These are phyloP conservation scores for Laticauda colubrina DNA, from an alignment of 2,113 vertebrate species.

Conservation along the genomic window DNA sequence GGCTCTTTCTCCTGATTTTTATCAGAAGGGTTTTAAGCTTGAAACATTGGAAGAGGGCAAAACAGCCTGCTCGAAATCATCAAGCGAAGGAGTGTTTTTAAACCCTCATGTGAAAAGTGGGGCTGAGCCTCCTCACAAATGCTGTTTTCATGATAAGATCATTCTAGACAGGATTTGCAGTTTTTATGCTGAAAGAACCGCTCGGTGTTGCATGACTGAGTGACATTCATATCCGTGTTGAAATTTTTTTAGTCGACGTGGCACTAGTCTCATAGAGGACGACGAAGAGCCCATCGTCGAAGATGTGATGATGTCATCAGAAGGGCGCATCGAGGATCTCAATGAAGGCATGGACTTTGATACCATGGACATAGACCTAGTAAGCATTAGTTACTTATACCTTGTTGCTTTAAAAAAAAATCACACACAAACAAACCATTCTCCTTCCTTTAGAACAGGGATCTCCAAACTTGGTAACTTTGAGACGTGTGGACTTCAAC, in stretches of 20 bases:
- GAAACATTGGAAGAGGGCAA: neutral
- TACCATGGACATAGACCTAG: conserved; percentile 99
- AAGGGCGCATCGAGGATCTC: conserved; percentile 97
- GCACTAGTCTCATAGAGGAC: conserved; percentile 97
- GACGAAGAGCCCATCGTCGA: conserved; percentile 99
- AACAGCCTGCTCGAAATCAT: neutral
- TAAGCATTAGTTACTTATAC: conserved; percentile 63
- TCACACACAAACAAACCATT: neutral
- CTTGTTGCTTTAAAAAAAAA: no score
- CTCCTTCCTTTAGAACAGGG: neutral
- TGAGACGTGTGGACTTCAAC: no score
- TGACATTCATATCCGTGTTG: neutral
- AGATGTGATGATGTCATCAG: conserved; percentile 99
- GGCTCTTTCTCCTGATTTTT: neutral
- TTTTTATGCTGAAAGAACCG: neutral
- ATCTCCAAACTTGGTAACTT: no score
- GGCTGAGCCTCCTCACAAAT: neutral
- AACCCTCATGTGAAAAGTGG: neutral
- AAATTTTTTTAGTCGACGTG: conserved; percentile 82
- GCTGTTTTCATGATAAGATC: neutral
- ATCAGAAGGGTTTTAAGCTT: neutral
- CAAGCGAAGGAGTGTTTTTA: neutral
- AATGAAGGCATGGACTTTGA: conserved; percentile 99
- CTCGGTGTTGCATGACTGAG: neutral
- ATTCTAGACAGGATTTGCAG: neutral